Evolutionary conservation across 2,888 invertebrate species (phyloP).

Genomic region (Drosophila diplacantha): DNA sequence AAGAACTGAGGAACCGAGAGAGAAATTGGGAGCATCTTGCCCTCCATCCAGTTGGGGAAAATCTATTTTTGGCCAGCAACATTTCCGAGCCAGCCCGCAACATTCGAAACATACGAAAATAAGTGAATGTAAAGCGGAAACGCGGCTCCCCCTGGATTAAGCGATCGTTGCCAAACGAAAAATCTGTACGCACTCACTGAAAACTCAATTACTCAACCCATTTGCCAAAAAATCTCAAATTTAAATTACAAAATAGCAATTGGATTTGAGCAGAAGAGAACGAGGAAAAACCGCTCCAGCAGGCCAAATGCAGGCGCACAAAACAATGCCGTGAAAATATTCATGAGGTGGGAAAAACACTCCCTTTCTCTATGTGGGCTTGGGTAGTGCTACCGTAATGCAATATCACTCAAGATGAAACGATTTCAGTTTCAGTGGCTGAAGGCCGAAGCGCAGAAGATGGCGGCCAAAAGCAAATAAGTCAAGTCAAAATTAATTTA

Average conservation of each 20-base stretch:
- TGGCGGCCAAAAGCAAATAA: slow-evolving; percentile 39
- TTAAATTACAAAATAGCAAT: slow-evolving; percentile 72
- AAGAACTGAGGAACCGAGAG: slow-evolving; percentile 47
- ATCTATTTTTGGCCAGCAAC: slow-evolving; percentile 67
- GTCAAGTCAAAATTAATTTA: slow-evolving; percentile 52
- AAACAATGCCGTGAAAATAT: slow-evolving; percentile 57
- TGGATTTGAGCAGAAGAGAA: slow-evolving; percentile 55
- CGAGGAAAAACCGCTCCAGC: slow-evolving; percentile 1
- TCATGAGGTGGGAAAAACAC: slow-evolving; percentile 50
- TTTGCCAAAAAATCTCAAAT: slow-evolving; percentile 48
- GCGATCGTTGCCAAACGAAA: slow-evolving; percentile 23
- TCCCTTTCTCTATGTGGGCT: slow-evolving; percentile 26
- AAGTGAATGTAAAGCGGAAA: slow-evolving; percentile 33
- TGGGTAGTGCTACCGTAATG: slow-evolving; percentile 43
- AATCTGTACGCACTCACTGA: slow-evolving; percentile 23
- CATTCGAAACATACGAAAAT: slow-evolving; percentile 27
- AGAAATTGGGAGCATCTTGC: slow-evolving; percentile 20
- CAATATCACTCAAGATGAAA: slow-evolving; percentile 52
- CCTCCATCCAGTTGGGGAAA: slow-evolving; percentile 40
- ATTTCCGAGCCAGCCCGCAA: slow-evolving; percentile 47
- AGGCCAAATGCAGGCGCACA: slow-evolving; percentile 43
- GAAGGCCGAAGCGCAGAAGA: slow-evolving; percentile 11
- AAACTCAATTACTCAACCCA: slow-evolving; percentile 64
- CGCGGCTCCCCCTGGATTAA: slow-evolving; percentile 30
- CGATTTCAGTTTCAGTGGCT: slow-evolving; percentile 60